phyloP scores from a whole-genome alignment of 2,888 invertebrate species.

The Torymus texanus region DNA sequence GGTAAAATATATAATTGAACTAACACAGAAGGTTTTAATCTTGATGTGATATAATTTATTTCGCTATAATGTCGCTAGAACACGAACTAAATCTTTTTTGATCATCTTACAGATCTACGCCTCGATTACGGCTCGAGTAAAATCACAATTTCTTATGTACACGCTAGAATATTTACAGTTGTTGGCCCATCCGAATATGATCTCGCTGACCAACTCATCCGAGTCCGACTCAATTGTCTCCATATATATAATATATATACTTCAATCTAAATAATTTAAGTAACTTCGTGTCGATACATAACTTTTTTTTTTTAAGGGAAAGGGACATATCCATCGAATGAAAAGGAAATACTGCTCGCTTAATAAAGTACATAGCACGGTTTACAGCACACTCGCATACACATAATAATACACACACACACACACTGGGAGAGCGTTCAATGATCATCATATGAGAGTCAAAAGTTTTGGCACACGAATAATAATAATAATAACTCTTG shows the following conservation, averaged over 20 bases:
- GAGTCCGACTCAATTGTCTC: not conserved
- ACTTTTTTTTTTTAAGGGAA: constrained; percentile 40
- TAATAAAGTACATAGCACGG: too few relatives aligned
- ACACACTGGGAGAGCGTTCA: constrained; percentile 65
- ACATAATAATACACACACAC: constrained; percentile 63
- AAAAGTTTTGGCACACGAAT: not conserved
- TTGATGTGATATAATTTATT: constrained; percentile 72
- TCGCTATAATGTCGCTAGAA: constrained; percentile 72
- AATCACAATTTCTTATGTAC: constrained; percentile 72
- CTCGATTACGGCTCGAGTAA: constrained; percentile 66
- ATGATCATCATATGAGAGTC: constrained; percentile 57
- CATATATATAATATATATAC: constrained; percentile 7
- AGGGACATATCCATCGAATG: constrained; percentile 65
- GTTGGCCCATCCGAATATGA: not conserved
- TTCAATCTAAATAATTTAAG: constrained; percentile 70
- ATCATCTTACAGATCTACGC: constrained; percentile 67
- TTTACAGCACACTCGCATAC: constrained; percentile 45
- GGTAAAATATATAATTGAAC: too few relatives aligned
- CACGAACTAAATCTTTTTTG: constrained; percentile 70
- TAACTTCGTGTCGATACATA: constrained; percentile 66
- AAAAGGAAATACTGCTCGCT: constrained; percentile 40
- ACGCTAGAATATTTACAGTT: constrained; percentile 44
- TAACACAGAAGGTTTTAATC: constrained; percentile 36
- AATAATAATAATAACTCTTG: not conserved
- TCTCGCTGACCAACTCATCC: too few relatives aligned